Evolutionary conservation across 2,797 vertebrate genomes (phyloP), one percentile per base, ranked within the genome.

Genomic region (Pseudocheirus occidentalis): DNA sequence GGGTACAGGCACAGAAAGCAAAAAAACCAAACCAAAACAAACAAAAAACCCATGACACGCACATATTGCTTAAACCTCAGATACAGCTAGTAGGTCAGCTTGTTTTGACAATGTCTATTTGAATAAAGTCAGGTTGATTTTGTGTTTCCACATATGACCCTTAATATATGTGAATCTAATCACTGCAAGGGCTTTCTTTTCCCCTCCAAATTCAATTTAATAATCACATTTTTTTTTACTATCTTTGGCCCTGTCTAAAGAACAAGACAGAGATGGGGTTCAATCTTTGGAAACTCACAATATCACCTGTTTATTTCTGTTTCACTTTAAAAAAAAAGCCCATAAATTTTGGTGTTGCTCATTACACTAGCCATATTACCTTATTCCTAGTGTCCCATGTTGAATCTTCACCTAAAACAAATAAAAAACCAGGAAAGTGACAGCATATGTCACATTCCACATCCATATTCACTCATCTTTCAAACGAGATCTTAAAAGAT

Each of bases 91-190:
- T 31, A 92, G 91, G 16, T 52, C 28, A 58, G 81, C 50, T 59
- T 50, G 89, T 90, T 55, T 29, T 11, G 7, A 91, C 55, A 66
- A 56, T 31, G 7, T 91, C 95, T 91, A 54, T 92, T 94, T 34
- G 81, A 34, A 95, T 53, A 34, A 91, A 93, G 95, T 58, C 55
- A 52, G 91, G 52, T 59, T 56, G 40, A 55, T 9, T 91, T 91
- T 95, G n/a, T 93, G 93, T 89, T 96, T 94, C 54, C 66, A 52
- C 21, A n/a, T 16, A 21, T 2, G 46, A 55, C 92, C 91, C 52
- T 91, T 95, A 81, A 73, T 92, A 87, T 92, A 90, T 95, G 91
- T 93, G 94, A 92, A 92, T 94, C 13, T 40, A 95, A 46, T 56
- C 90, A 90, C 14, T 94, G 92, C 81, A 90, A 53, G 11, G 27